phyloP scores from a whole-genome alignment of 2,113 vertebrate species.

The Channa argus region DNA sequence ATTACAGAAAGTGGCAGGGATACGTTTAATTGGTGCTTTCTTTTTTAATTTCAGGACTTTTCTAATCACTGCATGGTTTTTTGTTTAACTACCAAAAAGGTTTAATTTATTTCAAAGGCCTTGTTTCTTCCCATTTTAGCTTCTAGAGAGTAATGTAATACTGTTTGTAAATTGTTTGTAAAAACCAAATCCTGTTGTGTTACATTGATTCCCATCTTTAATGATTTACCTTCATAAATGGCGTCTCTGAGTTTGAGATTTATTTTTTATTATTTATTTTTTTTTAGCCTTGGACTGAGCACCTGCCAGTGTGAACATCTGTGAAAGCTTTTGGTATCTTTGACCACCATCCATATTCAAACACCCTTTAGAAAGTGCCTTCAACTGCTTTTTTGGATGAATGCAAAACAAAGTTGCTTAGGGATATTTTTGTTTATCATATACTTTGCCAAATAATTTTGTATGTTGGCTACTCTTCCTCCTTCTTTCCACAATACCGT shows the following conservation, averaged over 20 bases:
- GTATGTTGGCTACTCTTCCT: conserved; percentile 32
- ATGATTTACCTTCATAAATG: conserved; percentile 31
- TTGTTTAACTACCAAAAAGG: background rate
- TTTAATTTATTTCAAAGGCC: conserved; percentile 1
- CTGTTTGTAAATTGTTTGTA: no score
- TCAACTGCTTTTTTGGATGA: conserved; percentile 39
- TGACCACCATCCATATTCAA: conserved; percentile 33
- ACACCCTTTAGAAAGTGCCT: conserved; percentile 68
- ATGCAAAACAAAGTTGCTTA: conserved; percentile 29
- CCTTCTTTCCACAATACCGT: conserved; percentile 20
- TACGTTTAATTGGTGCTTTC: conserved; percentile 16
- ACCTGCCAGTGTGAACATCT: conserved; percentile 45
- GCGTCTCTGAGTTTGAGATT: conserved; percentile 6
- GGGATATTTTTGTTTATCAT: conserved; percentile 37
- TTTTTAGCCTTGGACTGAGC: conserved; percentile 18
- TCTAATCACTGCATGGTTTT: background rate
- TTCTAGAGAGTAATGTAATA: background rate
- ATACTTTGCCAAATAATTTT: conserved; percentile 17
- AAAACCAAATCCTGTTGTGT: no score
- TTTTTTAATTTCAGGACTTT: background rate
- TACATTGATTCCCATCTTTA: background rate
- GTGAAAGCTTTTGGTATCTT: conserved; percentile 32
- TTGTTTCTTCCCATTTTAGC: background rate
- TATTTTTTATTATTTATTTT: background rate
- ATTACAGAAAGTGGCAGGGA: conserved; percentile 1